Evolutionary conservation across 1,140 invertebrate species (phyloP), one percentile per base, ranked within the genome.

Genomic region (Brachionus rotundiformis): DNA sequence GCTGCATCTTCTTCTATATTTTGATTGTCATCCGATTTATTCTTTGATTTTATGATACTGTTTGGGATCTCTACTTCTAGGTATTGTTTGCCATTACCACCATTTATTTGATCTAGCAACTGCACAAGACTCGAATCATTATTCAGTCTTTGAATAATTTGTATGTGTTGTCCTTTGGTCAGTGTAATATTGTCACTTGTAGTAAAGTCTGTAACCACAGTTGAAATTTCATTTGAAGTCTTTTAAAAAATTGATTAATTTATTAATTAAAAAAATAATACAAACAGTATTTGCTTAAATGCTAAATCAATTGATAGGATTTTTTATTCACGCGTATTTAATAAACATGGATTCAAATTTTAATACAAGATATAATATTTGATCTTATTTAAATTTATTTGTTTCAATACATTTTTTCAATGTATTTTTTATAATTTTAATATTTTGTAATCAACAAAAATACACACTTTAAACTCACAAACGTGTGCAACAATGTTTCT

Each of bases 171-270:
- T 4, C 79, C 79, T 68, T 81, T 81, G 11, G 27, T 41, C 10
- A 81, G 29, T 29, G 29, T 6, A 4, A 81, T 13, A 19, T 79
- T 79, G 19, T 79, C 54, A 39, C 13, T 63, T 7, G 79, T 63
- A 3, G 79, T 81, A 33, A 44, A 81, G 44, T 81, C 79, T n/a
- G 16, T 7, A 29, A 54, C 19, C 2, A 81, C 19, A 23, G 54
- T 81, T 44, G 79, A 41, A 7, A 81, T 63, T 63, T 79, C 79
- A 41, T 81, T 81, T 31, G 79, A 81, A 31, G 27, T 47, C 79
- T 81, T 49, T 63, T 31, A 11, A 73, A 44, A 44, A 25, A 39
- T 68, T 8, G 1, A n/a, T n/a, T n/a, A n/a, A n/a, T n/a, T n/a
- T n/a, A n/a, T n/a, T n/a, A n/a, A n/a, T n/a, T n/a, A n/a, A n/a